Evolutionary conservation across 2,113 vertebrate genomes (phyloP).

Genomic region (Oplegnathus fasciatus): DNA sequence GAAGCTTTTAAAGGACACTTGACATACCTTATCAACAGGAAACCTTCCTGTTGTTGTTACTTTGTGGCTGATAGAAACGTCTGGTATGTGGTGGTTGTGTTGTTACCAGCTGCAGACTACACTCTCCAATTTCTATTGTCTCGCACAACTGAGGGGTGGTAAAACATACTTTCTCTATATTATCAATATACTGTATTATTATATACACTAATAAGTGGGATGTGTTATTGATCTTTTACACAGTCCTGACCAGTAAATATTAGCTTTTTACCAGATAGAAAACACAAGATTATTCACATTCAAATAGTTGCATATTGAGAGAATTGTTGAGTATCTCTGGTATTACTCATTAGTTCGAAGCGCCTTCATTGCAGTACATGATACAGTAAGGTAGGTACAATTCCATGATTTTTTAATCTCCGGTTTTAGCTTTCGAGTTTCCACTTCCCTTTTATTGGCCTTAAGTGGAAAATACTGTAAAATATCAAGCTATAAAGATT

Average conservation of each 20-base stretch:
- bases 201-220: not conserved
- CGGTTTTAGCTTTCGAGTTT: not conserved
- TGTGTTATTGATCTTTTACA: not conserved
- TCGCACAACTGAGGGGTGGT: not conserved
- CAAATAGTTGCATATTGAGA: not conserved
- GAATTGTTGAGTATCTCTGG: not conserved
- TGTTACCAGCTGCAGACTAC: not conserved
- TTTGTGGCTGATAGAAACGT: slow-evolving; percentile 21
- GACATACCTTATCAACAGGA: slow-evolving; percentile 49
- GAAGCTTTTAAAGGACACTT: slow-evolving; percentile 49
- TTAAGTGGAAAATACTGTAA: not conserved
- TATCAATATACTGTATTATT: not conserved
- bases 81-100: slow-evolving; percentile 2
- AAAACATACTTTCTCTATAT: not conserved
- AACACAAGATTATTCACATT: too few species aligned
- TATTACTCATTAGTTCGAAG: not conserved
- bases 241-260: not conserved
- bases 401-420: not conserved
- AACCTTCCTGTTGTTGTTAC: slow-evolving; percentile 36
- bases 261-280: too few species aligned
- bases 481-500: not conserved
- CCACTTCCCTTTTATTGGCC: not conserved
- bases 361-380: not conserved
- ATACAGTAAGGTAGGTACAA: not conserved
- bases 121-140: not conserved